A percentile compares a stretch with the other conserved stretches of the same genome.
These are phyloP conservation scores for Morpho deidamia DNA, from an alignment of 2,888 invertebrate genomes.

Conservation along the genomic window DNA sequence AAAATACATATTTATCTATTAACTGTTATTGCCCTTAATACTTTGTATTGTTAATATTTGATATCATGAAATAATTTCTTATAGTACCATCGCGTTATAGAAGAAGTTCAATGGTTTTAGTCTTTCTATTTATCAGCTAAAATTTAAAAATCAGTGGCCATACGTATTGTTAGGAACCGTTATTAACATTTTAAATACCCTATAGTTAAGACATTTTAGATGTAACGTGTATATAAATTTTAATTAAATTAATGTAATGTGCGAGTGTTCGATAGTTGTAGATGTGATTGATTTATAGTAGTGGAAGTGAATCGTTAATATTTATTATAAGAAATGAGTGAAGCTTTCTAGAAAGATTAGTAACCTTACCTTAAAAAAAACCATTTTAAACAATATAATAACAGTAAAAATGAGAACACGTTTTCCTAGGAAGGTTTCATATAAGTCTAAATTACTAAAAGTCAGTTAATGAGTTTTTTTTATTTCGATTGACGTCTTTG, in stretches of 20 bases:
- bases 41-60: constrained; percentile 37
- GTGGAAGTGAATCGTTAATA: constrained; percentile 44
- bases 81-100: background rate
- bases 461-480: no score
- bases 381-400: no score
- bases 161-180: constrained; percentile 47
- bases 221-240: constrained; percentile 74
- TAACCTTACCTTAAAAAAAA: constrained; percentile 1
- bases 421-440: no score
- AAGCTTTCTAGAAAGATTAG: constrained; percentile 16
- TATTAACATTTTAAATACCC: constrained; percentile 46
- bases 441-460: no score
- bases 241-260: constrained; percentile 71
- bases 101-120: background rate
- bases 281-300: constrained; percentile 62
- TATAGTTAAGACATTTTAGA: constrained; percentile 61
- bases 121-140: background rate
- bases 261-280: constrained; percentile 76
- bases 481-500: no score
- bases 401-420: no score
- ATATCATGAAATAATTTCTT: background rate
- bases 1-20: constrained; percentile 28
- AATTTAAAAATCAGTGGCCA: constrained; percentile 39
- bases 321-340: constrained; percentile 20
- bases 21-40: constrained; percentile 40